These are phyloP conservation scores for Poeciliopsis occidentalis DNA, from an alignment of 2,113 vertebrate species.

Conservation along the genomic window DNA sequence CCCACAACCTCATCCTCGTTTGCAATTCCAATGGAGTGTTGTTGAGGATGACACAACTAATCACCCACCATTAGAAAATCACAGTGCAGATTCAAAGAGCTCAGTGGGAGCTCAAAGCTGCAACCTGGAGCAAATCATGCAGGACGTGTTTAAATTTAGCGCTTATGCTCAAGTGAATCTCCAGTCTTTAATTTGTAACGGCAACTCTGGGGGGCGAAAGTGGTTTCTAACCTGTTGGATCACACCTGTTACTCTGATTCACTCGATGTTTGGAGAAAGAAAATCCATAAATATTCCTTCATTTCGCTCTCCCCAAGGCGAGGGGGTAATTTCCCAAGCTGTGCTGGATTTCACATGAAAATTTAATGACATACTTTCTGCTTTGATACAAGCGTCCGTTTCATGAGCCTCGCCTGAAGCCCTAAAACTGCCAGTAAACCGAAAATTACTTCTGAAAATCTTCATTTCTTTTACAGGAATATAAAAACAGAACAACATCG, in stretches of 20 bases:
- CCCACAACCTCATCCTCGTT: conserved; percentile 67
- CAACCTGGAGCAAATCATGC: conserved; percentile 1
- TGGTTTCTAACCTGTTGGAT: conserved; percentile 30
- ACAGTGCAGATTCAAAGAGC: conserved; percentile 10
- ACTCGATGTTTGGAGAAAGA: not conserved
- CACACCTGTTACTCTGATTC: conserved; percentile 9
- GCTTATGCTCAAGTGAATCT: conserved; percentile 10
- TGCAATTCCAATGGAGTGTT: conserved; percentile 65
- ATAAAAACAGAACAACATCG: not conserved
- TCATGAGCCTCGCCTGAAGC: not conserved
- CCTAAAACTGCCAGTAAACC: not conserved
- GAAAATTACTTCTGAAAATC: not conserved
- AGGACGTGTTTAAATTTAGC: not conserved
- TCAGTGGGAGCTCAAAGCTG: conserved; percentile 35
- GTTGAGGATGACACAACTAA: conserved; percentile 64
- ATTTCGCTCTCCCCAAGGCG: not conserved
- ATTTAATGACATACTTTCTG: not conserved
- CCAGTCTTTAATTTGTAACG: conserved; percentile 15
- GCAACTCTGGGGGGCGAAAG: not conserved
- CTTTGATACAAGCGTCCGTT: not conserved
- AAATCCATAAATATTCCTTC: not conserved
- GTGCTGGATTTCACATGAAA: not conserved
- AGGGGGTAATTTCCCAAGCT: not conserved
- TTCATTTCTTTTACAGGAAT: not conserved
- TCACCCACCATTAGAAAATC: conserved; percentile 57